Percentiles rank a stretch among this genome's conserved stretches.
Evolutionary conservation across 2,888 invertebrate species (phyloP).

Genomic region (Thysanoteuthis rhombus): DNA sequence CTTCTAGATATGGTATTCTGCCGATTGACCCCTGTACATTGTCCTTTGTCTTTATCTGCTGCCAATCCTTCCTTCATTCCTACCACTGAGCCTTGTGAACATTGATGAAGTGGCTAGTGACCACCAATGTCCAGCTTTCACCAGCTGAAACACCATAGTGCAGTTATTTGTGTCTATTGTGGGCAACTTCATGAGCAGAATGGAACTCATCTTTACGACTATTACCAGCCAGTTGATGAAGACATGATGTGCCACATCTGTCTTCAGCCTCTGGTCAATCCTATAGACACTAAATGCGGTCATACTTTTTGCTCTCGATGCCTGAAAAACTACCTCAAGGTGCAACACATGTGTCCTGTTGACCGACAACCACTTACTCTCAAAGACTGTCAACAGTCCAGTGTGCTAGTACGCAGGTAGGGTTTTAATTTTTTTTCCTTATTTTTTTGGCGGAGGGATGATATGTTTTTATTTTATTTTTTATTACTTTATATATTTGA

Average conservation of each 20-base stretch:
- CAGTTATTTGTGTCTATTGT: conserved; percentile 58
- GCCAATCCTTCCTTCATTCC: background rate
- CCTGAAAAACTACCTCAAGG: conserved; percentile 64
- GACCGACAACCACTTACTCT: conserved; percentile 66
- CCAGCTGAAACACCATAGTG: conserved; percentile 43
- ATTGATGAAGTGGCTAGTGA: conserved; percentile 17
- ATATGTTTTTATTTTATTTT: no score
- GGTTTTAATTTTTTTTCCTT: conserved; percentile 30
- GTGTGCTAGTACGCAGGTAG: conserved; percentile 68
- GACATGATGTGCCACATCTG: conserved; percentile 70
- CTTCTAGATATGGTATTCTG: background rate
- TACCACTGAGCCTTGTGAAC: background rate
- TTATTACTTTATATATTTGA: no score
- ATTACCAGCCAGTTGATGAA: conserved; percentile 68
- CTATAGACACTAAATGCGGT: conserved; percentile 67
- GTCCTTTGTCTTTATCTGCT: background rate
- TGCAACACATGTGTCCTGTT: conserved; percentile 68
- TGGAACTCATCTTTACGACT: conserved; percentile 69
- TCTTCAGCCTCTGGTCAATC: conserved; percentile 69
- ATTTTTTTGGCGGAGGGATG: no score
- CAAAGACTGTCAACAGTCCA: conserved; percentile 66
- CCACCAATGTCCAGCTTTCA: conserved; percentile 30
- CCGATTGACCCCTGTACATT: background rate
- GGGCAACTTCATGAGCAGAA: conserved; percentile 63
- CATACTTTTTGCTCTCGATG: conserved; percentile 66